Conservation (phyloP, 2,113 vertebrate species). For the Tyto alba region DNA sequence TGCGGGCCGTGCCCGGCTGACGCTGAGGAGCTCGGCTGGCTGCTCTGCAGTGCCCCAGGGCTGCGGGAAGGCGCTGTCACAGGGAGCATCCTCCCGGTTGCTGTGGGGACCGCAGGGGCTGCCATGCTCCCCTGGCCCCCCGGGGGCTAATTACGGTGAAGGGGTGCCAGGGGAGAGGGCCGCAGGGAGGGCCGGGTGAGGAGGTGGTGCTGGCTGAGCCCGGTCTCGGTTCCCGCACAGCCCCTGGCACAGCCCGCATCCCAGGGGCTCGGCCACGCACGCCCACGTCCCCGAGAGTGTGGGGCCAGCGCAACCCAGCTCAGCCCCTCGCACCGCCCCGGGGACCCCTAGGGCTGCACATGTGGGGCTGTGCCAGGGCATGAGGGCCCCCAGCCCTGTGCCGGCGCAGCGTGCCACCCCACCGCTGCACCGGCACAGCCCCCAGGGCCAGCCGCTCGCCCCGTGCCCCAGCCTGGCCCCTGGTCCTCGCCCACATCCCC, state of each 20-base stretch:
- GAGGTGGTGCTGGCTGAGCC: not conserved
- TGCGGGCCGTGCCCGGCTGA: no score
- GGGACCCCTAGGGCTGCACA: no score
- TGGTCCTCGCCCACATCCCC: fast-evolving
- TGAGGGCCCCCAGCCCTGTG: not conserved
- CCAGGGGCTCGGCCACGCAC: fast-evolving
- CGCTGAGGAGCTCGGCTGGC: fast-evolving
- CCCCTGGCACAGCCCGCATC: not conserved
- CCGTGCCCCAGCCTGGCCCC: not conserved
- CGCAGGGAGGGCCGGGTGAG: not conserved
- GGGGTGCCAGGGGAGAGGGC: not conserved
- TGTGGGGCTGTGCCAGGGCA: fast-evolving
- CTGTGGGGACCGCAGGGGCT: not conserved
- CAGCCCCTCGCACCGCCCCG: fast-evolving
- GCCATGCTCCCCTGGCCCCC: fast-evolving
- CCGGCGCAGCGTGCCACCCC: not conserved
- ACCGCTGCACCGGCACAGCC: no score
- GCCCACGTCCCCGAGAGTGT: no score
- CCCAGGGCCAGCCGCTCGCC: fast-evolving
- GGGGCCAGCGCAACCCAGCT: no score
- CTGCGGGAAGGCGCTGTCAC: not conserved
- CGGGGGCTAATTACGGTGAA: not conserved
- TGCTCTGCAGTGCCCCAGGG: not conserved
- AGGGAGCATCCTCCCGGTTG: not conserved
- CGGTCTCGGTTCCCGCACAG: not conserved